Evolutionary conservation across 2,888 invertebrate species (phyloP).

Genomic region (Lumbricus terrestris): DNA sequence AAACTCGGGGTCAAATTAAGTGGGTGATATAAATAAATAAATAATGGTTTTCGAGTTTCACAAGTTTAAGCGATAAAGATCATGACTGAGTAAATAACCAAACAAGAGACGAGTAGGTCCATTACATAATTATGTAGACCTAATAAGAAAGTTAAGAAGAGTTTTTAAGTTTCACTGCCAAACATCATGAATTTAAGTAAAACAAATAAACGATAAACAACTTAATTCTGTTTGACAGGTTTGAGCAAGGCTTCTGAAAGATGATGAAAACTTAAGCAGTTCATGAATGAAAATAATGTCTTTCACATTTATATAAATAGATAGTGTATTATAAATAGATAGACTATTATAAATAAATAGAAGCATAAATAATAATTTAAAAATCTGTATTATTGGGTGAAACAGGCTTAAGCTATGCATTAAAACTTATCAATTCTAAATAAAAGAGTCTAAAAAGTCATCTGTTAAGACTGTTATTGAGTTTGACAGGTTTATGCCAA

Average conservation of each 20-base stretch:
- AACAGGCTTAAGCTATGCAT: neutral
- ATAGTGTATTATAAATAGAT: neutral
- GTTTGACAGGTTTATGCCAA: constrained; percentile 54
- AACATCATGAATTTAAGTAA: neutral
- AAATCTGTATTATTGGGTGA: neutral
- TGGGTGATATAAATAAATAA: neutral
- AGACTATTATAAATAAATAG: neutral
- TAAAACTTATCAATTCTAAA: neutral
- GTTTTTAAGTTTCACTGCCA: neutral
- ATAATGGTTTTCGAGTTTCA: neutral
- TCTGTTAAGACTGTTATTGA: neutral
- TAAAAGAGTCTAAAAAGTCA: neutral
- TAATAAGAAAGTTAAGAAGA: neutral
- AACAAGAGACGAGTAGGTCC: neutral
- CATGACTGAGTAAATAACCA: neutral
- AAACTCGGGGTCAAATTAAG: neutral
- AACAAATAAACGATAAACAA: neutral
- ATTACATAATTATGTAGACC: too few species aligned
- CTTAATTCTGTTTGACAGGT: neutral
- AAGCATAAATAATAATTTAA: too few species aligned
- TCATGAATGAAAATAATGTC: neutral
- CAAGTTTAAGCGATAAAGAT: neutral
- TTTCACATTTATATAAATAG: too few species aligned
- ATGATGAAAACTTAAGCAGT: neutral
- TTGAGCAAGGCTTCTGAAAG: neutral